Base-by-base conservation (phyloP, 2,888 invertebrate genomes). In the Zygogramma bicolorata region DNA sequence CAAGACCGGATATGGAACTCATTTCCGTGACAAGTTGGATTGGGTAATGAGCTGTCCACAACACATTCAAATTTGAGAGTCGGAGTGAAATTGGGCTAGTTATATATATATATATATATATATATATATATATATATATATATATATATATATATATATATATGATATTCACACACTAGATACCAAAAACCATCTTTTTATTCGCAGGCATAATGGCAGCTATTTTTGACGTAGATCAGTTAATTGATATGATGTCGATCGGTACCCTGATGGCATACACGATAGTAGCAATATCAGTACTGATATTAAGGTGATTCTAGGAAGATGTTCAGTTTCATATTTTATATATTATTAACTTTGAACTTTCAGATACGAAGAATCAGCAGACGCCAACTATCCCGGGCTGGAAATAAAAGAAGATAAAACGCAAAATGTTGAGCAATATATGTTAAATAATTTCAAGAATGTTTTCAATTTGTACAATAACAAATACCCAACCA, bases 241-340 rank as follows among this genome's bases (percentile, higher is more conserved):
- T 98, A 70, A 97, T 98, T 74, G 96, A 98, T 83, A 97, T 98
- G 94, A 97, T 98, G 96, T 97, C 97, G 7, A 97, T 98, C 80
- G 96, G 96, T 10, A 96, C 96, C 0, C 88, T 97, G 1, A 89
- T 96, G 65, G 97, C 97, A 0, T 97, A 97, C 85, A 95, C 96
- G 1, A 96, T 97, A 77, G 97, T 98, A 0, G 95, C 97, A 0
- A 92, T 96, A 70, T 95, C 96, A 81, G 96, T 98, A 1, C 90
- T 97, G 7, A 92, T 98, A 65, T 89, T 97, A 34, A 93, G 97
- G 90, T 97, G 13, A 40, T 18, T 66, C 7, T 25, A 58, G 10
- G 10, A 20, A 49, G 40, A 46, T n/a, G n/a, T n/a, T n/a, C n/a
- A n/a, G n/a, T n/a, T n/a, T n/a, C n/a, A n/a, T n/a, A n/a, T n/a